Evolutionary conservation across 2,888 invertebrate species (phyloP), one percentile per base, ranked within the genome.

Genomic region (Trichopoda pennipes): DNA sequence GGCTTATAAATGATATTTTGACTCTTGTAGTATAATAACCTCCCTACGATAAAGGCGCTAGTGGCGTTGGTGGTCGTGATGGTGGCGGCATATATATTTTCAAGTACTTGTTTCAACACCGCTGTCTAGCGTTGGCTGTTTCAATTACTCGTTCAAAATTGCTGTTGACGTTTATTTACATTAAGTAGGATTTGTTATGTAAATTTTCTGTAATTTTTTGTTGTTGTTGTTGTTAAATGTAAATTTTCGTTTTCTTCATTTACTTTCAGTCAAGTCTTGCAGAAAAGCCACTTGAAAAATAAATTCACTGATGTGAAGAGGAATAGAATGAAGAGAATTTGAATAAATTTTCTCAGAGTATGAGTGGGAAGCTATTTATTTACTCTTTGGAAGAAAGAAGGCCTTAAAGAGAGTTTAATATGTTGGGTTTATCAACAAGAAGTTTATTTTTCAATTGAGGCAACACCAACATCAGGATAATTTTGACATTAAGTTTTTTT

Each of bases 101-200:
- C 51, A 51, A 66, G 51, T 53, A 32, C 10, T 66, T 38, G 17
- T 64, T 66, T 66, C 53, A 53, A 12, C 23, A 63, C 1, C 16
- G 3, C 19, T 61, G 53, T 8, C 53, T 53, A 9, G 32, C 38
- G 38, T 6, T 51, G 51, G 53, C 53, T 53, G 42, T 23, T 53
- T 63, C 51, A 51, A 12, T 51, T 51, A 51, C 21, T 53, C 14
- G 23, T n/a, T 21, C 38, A 44, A 38, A 49, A 51, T 51, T 64
- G 53, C 14, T 60, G 53, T 66, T 55, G 53, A 68, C 55, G 55
- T 77, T 77, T 77, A 73, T 81, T 81, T 81, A 77, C 81, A 77
- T 81, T 73, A 81, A 81, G 68, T 68, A 58, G 76, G 76, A 76
- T 81, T 81, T 81, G 68, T 81, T 81, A 81, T 81, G 81, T 81